Base-by-base conservation (phyloP, 2,797 vertebrate genomes). In the Petrocephalus sullivani region DNA sequence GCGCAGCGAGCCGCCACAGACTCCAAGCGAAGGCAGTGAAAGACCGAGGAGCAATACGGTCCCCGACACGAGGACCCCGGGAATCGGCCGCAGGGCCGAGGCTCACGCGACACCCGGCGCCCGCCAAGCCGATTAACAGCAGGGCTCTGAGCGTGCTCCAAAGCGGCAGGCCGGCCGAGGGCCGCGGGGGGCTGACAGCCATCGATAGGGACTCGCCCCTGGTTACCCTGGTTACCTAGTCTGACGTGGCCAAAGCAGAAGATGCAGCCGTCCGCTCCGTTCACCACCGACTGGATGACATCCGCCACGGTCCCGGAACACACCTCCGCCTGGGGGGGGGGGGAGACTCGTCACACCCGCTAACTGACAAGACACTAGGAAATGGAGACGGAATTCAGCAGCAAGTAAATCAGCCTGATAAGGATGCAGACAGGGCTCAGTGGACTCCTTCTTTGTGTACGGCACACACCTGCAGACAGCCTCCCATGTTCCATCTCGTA, bases 231-330 rank as follows among this genome's bases (percentile, higher is more conserved):
- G 16, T 97, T 95, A 99, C 98, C 98, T 51, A 99, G 98, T 95
- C 96, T 97, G 93, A 95, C 96, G 91, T 98, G 98, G 93, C 98
- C 98, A 6, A 99, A 99, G 95, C 97, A 98, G 95, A 99, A 99
- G 94, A 99, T 96, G 95, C 98, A 99, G 90, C 98, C 98, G 90
- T 99, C 98, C 89, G 98, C 97, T 90, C 98, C 98, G 5, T 98
- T 97, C 93, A 99, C 97, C 92, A 98, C 98, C 28, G 98, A 97
- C 96, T 99, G 98, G 92, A 99, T 98, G 94, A 99, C 97, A 89
- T 99, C 98, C 0, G 98, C 97, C 91, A 99, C 97, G 4, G 98
- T 98, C 92, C 98, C 98, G 0, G 97, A 97, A 93, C 98, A 99
- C 90, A 99, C 96, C 93, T 98, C 98, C 0, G 97, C 97, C 98